Percentiles rank a stretch among this genome's conserved stretches.
Evolutionary conservation across 2,888 invertebrate species (phyloP).

Genomic region (Dynastes grantii): DNA sequence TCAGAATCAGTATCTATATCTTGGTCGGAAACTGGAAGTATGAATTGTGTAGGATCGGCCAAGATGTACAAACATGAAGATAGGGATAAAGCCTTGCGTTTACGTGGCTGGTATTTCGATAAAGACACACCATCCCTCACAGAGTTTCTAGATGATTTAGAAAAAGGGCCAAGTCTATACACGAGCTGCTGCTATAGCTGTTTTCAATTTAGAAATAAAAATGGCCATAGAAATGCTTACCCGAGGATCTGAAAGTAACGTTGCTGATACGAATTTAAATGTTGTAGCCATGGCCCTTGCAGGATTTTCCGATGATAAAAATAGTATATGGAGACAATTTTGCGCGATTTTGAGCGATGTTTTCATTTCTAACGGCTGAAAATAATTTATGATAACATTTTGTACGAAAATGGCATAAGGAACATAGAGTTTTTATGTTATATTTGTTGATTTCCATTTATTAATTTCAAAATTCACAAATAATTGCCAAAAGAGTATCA

Average conservation of each 20-base stretch:
- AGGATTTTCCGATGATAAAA: constrained; percentile 90
- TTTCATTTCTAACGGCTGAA: constrained; percentile 90
- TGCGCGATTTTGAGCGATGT: constrained; percentile 90
- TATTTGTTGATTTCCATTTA: no score
- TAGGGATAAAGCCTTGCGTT: constrained; percentile 84
- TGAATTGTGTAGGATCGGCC: constrained; percentile 71
- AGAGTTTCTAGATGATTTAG: constrained; percentile 79
- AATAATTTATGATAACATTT: constrained; percentile 82
- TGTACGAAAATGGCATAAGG: constrained; percentile 64
- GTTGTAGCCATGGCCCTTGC: constrained; percentile 87
- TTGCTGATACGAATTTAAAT: constrained; percentile 70
- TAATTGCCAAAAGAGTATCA: no score
- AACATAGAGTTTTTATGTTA: no score
- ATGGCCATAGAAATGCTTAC: constrained; percentile 90
- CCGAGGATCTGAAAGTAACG: constrained; percentile 74
- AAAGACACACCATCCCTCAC: constrained; percentile 76
- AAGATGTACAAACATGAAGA: constrained; percentile 78
- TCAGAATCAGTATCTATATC: constrained; percentile 77
- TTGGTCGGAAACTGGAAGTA: constrained; percentile 78
- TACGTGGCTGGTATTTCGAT: constrained; percentile 94
- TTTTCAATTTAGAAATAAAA: constrained; percentile 90
- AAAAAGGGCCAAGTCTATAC: constrained; percentile 82
- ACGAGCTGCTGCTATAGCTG: constrained; percentile 92
- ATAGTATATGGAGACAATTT: constrained; percentile 85
- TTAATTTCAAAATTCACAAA: no score